phyloP scores from a whole-genome alignment of 2,888 invertebrate genomes.

The Chymomyza procnemis region DNA sequence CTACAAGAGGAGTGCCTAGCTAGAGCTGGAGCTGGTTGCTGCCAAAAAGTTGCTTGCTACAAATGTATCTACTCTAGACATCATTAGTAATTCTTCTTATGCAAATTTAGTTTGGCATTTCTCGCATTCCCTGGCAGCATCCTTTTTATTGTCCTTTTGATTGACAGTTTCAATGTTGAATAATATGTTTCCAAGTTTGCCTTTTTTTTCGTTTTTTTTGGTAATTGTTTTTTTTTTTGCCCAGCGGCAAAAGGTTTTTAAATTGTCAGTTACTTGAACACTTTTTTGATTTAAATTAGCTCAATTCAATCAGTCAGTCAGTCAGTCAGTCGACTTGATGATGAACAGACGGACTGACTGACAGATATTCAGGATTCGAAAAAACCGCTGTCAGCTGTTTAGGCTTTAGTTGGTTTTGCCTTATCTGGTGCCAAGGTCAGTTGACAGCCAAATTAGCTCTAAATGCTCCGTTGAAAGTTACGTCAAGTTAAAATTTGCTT shows the following conservation, averaged over 20 bases:
- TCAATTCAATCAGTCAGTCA: constrained; percentile 23
- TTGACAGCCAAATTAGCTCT: not conserved
- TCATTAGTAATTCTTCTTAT: constrained; percentile 59
- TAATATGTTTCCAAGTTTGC: constrained; percentile 28
- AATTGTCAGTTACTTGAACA: constrained; percentile 66
- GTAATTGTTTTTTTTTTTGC: not conserved
- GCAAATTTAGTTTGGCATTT: constrained; percentile 41
- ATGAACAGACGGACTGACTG: not conserved
- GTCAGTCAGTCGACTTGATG: not conserved
- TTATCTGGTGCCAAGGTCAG: constrained; percentile 41
- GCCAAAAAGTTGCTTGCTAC: constrained; percentile 42
- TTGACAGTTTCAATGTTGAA: constrained; percentile 55
- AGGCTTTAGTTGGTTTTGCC: constrained; percentile 17
- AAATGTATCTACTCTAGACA: constrained; percentile 10
- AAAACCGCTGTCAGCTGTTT: constrained; percentile 20
- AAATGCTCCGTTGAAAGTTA: not conserved
- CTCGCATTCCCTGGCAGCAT: not conserved
- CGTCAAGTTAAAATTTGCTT: not conserved
- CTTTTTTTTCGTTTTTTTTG: constrained; percentile 34
- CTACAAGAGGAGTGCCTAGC: constrained; percentile 45
- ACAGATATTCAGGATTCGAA: not conserved
- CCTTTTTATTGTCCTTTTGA: constrained; percentile 36
- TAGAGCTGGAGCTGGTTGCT: constrained; percentile 34
- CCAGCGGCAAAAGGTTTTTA: constrained; percentile 27
- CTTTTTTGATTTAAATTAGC: constrained; percentile 73